These are phyloP conservation scores for Hiodon tergisus DNA, from an alignment of 2,113 vertebrate species.

Conservation along the genomic window DNA sequence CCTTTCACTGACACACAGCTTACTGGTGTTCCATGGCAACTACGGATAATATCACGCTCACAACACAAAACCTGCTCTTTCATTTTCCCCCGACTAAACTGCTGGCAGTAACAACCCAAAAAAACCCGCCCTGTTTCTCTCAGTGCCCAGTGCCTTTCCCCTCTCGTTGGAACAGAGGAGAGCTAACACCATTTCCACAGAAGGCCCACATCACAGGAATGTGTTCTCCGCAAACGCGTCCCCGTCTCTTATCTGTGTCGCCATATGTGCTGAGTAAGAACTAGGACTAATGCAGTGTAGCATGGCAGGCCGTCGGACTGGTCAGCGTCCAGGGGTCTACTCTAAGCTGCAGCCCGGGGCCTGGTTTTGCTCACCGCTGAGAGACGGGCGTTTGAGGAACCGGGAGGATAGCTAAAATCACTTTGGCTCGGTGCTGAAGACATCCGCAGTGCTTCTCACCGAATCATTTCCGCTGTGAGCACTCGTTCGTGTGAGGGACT, in stretches of 20 bases:
- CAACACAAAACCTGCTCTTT: slow-evolving; percentile 26
- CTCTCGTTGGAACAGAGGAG: neutral
- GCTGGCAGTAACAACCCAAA: slow-evolving; percentile 16
- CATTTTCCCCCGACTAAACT: slow-evolving; percentile 15
- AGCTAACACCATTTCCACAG: neutral
- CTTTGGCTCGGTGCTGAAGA: too few species aligned
- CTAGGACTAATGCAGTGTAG: slow-evolving; percentile 15
- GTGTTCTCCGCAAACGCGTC: neutral
- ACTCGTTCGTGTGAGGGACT: neutral
- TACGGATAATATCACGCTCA: slow-evolving; percentile 27
- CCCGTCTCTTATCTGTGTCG: slow-evolving; percentile 11
- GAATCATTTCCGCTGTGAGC: too few species aligned
- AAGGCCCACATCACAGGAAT: neutral
- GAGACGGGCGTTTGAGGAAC: too few species aligned
- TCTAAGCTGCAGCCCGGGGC: neutral
- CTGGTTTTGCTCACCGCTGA: neutral
- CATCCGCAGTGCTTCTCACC: too few species aligned
- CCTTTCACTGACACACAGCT: slow-evolving; percentile 32
- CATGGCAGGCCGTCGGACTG: slow-evolving; percentile 5
- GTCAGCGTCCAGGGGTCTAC: neutral
- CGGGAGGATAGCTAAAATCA: too few species aligned
- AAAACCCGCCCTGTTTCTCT: neutral
- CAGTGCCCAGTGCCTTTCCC: too few species aligned
- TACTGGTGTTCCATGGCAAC: slow-evolving; percentile 34
- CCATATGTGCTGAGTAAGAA: neutral